phyloP scores from a whole-genome alignment of 2,797 vertebrate species.

The Hydrocynus forskahlii region DNA sequence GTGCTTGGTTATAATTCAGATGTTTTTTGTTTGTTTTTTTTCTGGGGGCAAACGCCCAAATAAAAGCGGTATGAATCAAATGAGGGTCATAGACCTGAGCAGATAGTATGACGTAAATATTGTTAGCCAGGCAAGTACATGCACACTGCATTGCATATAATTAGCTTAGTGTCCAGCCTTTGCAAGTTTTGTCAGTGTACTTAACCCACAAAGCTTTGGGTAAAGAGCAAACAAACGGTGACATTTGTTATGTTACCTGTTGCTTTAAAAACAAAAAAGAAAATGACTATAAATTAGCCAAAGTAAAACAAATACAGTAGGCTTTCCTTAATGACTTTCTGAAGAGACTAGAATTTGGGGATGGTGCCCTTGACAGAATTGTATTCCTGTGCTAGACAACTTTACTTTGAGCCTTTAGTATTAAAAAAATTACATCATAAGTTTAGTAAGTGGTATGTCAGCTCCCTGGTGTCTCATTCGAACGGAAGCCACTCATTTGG shows the following conservation, averaged over 20 bases:
- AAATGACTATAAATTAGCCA: too few species aligned
- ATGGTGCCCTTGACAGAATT: not conserved
- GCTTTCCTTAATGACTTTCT: not conserved
- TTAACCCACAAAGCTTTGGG: too few species aligned
- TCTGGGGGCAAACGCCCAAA: not conserved
- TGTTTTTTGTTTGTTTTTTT: not conserved
- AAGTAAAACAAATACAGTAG: too few species aligned
- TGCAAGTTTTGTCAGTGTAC: too few species aligned
- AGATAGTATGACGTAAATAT: too few species aligned
- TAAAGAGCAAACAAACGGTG: too few species aligned
- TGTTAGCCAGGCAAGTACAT: too few species aligned
- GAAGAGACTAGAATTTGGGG: not conserved
- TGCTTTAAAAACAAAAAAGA: too few species aligned
- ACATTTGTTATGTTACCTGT: too few species aligned
- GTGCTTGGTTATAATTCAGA: not conserved
- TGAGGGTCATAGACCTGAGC: too few species aligned
- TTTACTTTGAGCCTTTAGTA: not conserved
- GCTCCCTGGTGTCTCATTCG: constrained; percentile 32
- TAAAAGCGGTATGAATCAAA: not conserved
- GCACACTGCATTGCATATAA: too few species aligned
- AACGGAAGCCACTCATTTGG: constrained; percentile 44
- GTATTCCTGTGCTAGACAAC: not conserved
- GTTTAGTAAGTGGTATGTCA: constrained; percentile 28
- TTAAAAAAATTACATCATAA: constrained; percentile 6
- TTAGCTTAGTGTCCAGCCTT: too few species aligned